Evolutionary conservation across 2,888 invertebrate genomes (phyloP), one percentile per base, ranked within the genome.

Genomic region (Dolichopus griseipennis): DNA sequence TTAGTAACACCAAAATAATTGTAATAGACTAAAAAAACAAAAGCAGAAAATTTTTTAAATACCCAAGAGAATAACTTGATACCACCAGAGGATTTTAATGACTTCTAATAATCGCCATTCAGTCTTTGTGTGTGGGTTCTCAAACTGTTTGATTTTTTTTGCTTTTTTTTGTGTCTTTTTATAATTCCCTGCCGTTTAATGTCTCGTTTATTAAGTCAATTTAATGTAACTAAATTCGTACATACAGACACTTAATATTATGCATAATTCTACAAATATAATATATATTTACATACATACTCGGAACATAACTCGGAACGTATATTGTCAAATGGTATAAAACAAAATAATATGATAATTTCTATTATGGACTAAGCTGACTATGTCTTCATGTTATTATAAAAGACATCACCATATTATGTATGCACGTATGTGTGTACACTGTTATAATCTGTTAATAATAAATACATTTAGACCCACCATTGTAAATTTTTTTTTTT

Each of bases 161-260:
- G 2, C 18, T 6, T 15, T 52, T 52, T 61, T 61, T 61, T 15
- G 18, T 61, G 1, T 61, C 7, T 27, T 27, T 63, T 33, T 63
- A 27, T 22, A 63, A 63, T 63, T 63, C 63, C 63, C 63, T 63
- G 63, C 63, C 20, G 63, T 63, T 63, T 63, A 63, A 63, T 63
- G 63, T 63, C 15, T 63, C 63, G 27, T 63, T 63, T 63, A 27
- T 63, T 63, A 52, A 52, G 52, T 52, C n/a, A 52, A 52, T 52
- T 52, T 52, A 52, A 52, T 52, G 52, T 37, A 37, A 12, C 37
- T 37, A 7, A 37, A 37, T 27, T 27, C 5, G 27, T 27, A 27
- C 27, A 27, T 27, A n/a, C n/a, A 27, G 27, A 27, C 27, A 12
- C 41, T 12, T 12, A 41, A 41, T 9, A 2, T 9, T 15, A 41